Evolutionary conservation across 2,888 invertebrate genomes (phyloP).

Genomic region (Clusia tigrina): DNA sequence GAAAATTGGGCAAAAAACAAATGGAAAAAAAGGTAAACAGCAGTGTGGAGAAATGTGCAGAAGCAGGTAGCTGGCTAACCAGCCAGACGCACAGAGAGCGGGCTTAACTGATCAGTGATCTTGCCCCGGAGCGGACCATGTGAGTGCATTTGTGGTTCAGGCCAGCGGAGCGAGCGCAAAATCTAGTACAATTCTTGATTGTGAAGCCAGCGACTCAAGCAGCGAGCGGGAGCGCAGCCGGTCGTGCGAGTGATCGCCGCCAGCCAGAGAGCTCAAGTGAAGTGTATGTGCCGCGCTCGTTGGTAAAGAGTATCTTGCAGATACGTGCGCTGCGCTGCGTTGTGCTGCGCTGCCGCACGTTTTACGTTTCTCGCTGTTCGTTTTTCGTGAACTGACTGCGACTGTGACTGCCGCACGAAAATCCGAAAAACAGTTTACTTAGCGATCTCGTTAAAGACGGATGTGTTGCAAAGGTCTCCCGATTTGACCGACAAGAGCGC

Average conservation of each 20-base stretch:
- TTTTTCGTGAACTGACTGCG: too few relatives aligned
- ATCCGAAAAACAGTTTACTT: conserved; percentile 49
- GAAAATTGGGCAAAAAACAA: neutral
- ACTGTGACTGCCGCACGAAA: too few relatives aligned
- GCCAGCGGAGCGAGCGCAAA: neutral
- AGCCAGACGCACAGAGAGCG: neutral
- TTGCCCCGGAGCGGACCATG: too few relatives aligned
- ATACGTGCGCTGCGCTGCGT: conserved; percentile 32
- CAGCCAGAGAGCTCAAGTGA: too few relatives aligned
- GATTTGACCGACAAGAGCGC: neutral
- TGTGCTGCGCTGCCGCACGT: too few relatives aligned
- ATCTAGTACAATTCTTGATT: conserved; percentile 31
- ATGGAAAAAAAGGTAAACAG: conserved; percentile 27
- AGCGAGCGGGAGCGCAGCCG: neutral
- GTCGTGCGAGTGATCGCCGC: neutral
- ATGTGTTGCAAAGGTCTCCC: conserved; percentile 31
- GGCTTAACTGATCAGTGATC: too few relatives aligned
- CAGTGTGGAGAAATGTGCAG: conserved; percentile 12
- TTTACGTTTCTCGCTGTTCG: too few relatives aligned
- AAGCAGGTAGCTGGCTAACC: conserved; percentile 21
- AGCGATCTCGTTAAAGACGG: conserved; percentile 39
- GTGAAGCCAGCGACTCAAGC: neutral
- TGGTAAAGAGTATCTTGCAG: conserved; percentile 15
- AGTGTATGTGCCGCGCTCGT: conserved; percentile 13
- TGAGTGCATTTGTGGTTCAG: too few relatives aligned